Conservation (phyloP, 2,888 invertebrate genomes). For the Hirtodrosophila alboralis region DNA sequence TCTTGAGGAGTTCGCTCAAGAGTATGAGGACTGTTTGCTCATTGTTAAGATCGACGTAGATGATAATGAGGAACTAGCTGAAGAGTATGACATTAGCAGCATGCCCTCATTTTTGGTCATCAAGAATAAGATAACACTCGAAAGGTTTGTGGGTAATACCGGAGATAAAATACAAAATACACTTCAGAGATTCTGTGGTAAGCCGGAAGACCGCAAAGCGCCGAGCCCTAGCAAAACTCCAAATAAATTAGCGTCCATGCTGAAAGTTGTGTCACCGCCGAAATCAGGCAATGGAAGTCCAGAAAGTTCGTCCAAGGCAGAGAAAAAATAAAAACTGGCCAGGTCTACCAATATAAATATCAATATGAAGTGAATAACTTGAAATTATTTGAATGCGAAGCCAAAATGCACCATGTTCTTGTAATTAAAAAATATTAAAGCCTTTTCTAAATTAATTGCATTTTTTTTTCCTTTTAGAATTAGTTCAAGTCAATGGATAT, state of each 20-base stretch:
- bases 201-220: conserved; percentile 23
- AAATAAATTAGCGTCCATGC: conserved; percentile 12
- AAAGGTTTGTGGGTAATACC: conserved; percentile 91
- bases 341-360: too few species aligned
- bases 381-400: too few species aligned
- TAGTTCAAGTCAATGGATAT: too few species aligned
- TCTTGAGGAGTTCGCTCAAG: conserved; percentile 88
- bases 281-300: background rate
- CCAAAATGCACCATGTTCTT: too few species aligned
- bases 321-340: conserved; percentile 16
- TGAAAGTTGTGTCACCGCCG: conserved; percentile 23
- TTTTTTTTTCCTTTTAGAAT: too few species aligned
- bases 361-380: too few species aligned
- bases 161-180: conserved; percentile 87
- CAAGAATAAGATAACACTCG: conserved; percentile 88
- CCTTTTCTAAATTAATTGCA: too few species aligned
- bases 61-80: conserved; percentile 91
- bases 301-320: background rate
- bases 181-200: conserved; percentile 60
- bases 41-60: conserved; percentile 90
- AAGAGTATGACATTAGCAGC: conserved; percentile 90
- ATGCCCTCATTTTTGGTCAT: conserved; percentile 96
- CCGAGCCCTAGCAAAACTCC: conserved; percentile 15
- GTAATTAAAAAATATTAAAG: too few species aligned
- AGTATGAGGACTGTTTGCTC: conserved; percentile 85